phyloP scores from a whole-genome alignment of 2,797 vertebrate genomes.

The Propithecus deckenii region DNA sequence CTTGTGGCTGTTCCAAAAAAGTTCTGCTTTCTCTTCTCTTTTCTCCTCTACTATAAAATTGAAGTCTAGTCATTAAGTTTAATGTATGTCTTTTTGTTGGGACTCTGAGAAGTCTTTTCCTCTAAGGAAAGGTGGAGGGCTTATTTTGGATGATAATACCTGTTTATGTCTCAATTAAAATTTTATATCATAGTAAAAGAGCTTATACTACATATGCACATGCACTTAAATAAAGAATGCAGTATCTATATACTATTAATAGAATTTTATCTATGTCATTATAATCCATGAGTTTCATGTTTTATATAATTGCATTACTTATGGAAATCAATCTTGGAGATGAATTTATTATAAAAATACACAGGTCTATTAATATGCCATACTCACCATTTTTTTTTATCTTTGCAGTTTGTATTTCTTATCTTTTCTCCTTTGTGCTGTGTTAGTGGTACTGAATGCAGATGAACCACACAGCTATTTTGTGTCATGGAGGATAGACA shows the following conservation, averaged over 20 bases:
- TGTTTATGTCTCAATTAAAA: background rate
- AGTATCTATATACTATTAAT: background rate
- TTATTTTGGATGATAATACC: background rate
- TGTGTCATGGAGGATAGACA: background rate
- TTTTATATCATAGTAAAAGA: conserved; percentile 9
- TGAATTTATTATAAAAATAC: conserved; percentile 34
- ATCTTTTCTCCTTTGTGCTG: background rate
- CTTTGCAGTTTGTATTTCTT: conserved; percentile 23
- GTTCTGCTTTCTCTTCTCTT: background rate
- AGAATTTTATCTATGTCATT: background rate
- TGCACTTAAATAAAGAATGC: background rate
- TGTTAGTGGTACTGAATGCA: background rate
- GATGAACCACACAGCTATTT: background rate
- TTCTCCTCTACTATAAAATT: conserved; percentile 48
- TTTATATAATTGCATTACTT: background rate
- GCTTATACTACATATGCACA: background rate
- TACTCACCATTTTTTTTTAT: background rate
- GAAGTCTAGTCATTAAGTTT: conserved; percentile 39
- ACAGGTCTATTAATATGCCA: background rate
- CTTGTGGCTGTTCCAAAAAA: conserved; percentile 11
- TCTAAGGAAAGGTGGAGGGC: background rate
- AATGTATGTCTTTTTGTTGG: background rate
- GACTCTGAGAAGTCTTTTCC: background rate
- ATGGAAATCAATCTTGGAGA: background rate
- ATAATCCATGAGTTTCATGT: background rate